Conservation (phyloP, 1,140 invertebrate species). For the Cydia splendana region DNA sequence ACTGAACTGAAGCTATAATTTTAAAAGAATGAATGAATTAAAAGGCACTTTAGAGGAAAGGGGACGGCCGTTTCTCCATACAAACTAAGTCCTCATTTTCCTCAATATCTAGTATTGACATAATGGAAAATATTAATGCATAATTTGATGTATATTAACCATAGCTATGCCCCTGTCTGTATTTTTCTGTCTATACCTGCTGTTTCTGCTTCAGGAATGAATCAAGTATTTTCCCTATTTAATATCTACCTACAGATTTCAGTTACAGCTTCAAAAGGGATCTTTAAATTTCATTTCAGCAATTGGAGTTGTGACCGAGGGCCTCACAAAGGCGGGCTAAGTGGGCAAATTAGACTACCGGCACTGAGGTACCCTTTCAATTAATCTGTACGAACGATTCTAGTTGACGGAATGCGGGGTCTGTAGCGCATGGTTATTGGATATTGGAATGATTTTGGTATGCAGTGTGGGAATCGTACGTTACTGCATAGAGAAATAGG, state of each 20-base stretch:
- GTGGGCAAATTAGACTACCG: conserved; percentile 48
- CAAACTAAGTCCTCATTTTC: no score
- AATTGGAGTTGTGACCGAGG: conserved; percentile 50
- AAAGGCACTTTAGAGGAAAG: no score
- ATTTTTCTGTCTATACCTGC: no score
- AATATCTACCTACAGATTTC: conserved; percentile 37
- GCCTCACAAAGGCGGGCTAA: conserved; percentile 43
- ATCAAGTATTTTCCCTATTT: conserved; percentile 44
- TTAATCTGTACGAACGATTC: conserved; percentile 9
- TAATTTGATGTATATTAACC: no score
- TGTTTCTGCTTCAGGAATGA: background rate
- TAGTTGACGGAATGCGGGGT: background rate
- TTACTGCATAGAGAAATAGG: no score
- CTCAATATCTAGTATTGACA: no score
- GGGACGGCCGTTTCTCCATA: no score
- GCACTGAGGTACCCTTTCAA: conserved; percentile 29
- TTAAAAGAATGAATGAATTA: no score
- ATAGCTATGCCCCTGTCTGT: no score
- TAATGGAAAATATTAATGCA: no score
- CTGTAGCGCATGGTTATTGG: background rate
- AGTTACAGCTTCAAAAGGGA: conserved; percentile 42
- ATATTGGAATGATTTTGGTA: background rate
- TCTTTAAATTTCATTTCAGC: conserved; percentile 54
- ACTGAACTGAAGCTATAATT: no score
- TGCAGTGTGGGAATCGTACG: background rate